Percentiles rank a stretch among this genome's conserved stretches.
Evolutionary conservation across 1,140 invertebrate genomes (phyloP).

Genomic region (Microplitis mediator): DNA sequence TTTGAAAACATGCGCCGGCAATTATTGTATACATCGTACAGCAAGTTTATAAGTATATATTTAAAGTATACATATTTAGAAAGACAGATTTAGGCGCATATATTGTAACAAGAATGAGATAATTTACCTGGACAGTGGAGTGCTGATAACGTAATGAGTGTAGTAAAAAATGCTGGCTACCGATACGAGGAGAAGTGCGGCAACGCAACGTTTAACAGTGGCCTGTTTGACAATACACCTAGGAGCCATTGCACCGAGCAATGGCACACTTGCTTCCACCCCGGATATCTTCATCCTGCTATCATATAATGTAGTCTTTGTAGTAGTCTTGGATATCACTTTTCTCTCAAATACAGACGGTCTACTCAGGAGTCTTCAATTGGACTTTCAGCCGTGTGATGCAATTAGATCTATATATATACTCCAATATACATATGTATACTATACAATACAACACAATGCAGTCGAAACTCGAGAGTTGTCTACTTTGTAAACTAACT

Average conservation of each 20-base stretch:
- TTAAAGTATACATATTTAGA: no score
- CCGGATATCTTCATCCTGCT: slow-evolving; percentile 53
- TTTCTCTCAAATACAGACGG: not conserved
- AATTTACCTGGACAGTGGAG: slow-evolving; percentile 72
- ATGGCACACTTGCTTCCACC: slow-evolving; percentile 54
- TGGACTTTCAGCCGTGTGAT: slow-evolving; percentile 8
- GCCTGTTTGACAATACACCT: slow-evolving; percentile 70
- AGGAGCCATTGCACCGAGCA: slow-evolving; percentile 55
- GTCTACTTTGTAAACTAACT: not conserved
- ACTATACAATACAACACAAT: not conserved
- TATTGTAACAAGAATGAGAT: not conserved
- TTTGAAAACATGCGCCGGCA: slow-evolving; percentile 6
- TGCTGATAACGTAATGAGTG: slow-evolving; percentile 73
- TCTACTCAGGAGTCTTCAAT: not conserved
- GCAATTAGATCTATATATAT: no score
- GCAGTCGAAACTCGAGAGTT: not conserved
- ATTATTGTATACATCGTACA: not conserved
- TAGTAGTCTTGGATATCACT: not conserved
- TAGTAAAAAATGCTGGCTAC: slow-evolving; percentile 76
- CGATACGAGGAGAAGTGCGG: slow-evolving; percentile 70
- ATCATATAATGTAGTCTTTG: not conserved
- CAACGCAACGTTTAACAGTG: slow-evolving; percentile 75
- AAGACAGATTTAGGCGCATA: no score
- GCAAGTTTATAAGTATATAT: not conserved
- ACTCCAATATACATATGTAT: not conserved